Base-by-base conservation (phyloP, 1,140 invertebrate genomes). In the Physella acuta region DNA sequence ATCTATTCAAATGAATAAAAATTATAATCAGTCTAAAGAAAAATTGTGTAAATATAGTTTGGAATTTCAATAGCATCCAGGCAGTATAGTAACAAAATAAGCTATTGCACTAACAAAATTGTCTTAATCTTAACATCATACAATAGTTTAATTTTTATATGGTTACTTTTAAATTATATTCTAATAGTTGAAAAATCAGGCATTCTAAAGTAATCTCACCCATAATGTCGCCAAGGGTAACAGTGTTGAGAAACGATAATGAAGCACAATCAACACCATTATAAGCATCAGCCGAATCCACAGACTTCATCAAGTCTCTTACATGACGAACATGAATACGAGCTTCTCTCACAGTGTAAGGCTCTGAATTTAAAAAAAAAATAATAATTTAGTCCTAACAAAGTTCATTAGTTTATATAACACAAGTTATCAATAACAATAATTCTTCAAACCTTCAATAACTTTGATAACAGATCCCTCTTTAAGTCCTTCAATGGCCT, bases 291-390 rank as follows among this genome's bases (percentile, higher is more conserved):
- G 92, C 90, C 28, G 92, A 92, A 85, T 85, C 84, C 31, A 83
- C 77, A 36, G 94, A 95, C 78, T 98, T 98, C 3, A 99, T 87
- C 14, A 99, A 87, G 87, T 99, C 97, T 26, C 96, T 88, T 1
- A 99, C 93, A 84, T 99, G 97, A 78, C 96, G 91, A 0, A 99
- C 92, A 84, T 99, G 97, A 81, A 98, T 97, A 55, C 96, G 88
- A 0, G 96, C 96, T 85, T 99, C 96, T 5, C 97, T 90, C 88
- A 98, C 94, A 34, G 96, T 99, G 80, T 99, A 99, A 0, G 94
- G 95, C 79, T 99, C 97, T 88, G 94, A 11, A 56, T 68, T 4
- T 93, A 91, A 59, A 55, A 55, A 24, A 30, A 8, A 55, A 55
- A 30, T 24, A 5, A 30, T 30, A 55, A 20, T 55, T 24, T 30